phyloP scores from a whole-genome alignment of 2,113 vertebrate genomes.

The Martes martes region DNA sequence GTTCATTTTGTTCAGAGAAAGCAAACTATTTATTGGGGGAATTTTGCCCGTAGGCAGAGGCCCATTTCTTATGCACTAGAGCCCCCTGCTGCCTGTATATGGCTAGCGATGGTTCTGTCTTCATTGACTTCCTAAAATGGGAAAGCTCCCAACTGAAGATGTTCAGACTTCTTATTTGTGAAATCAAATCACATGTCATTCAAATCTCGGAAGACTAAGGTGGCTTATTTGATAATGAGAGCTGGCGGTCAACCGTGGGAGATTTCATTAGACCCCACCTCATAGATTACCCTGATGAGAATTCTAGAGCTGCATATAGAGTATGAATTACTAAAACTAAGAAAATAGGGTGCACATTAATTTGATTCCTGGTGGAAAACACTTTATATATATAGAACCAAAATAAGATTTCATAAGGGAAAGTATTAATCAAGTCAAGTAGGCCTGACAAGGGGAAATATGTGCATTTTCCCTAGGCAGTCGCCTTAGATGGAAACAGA shows the following conservation, averaged over 20 bases:
- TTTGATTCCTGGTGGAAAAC: neutral
- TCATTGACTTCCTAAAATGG: fast-evolving
- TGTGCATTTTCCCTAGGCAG: neutral
- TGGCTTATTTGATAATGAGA: neutral
- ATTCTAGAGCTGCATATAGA: neutral
- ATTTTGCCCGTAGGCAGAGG: no score
- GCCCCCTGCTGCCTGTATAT: slow-evolving; percentile 44
- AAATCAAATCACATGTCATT: neutral
- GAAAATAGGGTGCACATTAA: neutral
- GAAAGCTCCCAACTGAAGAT: neutral
- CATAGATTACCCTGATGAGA: neutral
- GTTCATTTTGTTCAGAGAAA: neutral
- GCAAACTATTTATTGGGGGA: fast-evolving
- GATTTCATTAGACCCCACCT: neutral
- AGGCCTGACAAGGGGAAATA: neutral
- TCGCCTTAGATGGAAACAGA: neutral
- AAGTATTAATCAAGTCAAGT: no score
- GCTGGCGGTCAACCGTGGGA: fast-evolving
- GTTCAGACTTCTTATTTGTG: neutral
- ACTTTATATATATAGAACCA: neutral
- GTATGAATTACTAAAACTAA: fast-evolving
- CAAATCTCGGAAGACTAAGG: neutral
- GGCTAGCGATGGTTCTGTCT: neutral
- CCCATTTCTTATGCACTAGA: neutral
- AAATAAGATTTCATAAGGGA: neutral